Base-by-base conservation (phyloP, 2,888 invertebrate species). In the Pedicia rivosa region DNA sequence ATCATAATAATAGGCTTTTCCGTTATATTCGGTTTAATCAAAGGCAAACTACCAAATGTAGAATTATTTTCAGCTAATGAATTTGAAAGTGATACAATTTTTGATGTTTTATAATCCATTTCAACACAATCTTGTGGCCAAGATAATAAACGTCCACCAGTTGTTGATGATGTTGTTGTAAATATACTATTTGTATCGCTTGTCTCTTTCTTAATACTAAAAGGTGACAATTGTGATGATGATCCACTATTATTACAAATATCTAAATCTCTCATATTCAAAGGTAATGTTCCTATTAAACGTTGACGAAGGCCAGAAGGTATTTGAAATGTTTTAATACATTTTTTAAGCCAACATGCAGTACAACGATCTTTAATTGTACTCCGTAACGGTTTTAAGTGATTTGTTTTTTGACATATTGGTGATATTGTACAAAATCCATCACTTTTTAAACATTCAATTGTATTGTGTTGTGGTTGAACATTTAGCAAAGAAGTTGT, bases 321-420 rank as follows among this genome's bases (percentile, higher is more conserved):
- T 53, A 86, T 72, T 59, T 81, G 79, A 57, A 82, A 82, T 41
- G 78, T 74, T 50, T 76, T 73, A 30, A 87, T 63, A 55, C 87
- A 87, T 67, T 82, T 74, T 59, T 79, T 81, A 9, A 88, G 66
- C 83, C 88, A 87, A 57, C 88, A 90, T 12, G 84, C 84, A 36
- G 79, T 74, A 59, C 88, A 90, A 25, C 83, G 66, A 27, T 78
- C 70, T 52, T 77, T 77, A 52, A 76, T 77, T 20, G 78, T 72
- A 55, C 77, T 77, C 45, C 68, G 63, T 40, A 72, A 64, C 46
- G 74, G 57, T 50, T 76, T 74, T 73, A 76, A 75, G n/a, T n/a
- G n/a, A 48, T 76, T 72, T 49, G 77, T 78, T 44, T 74, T 76
- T 46, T 78, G 67, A 3, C 74, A 70, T 42, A 75, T 69, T 27